Conservation (phyloP, 2,113 vertebrate genomes). For the Regulus satrapa region DNA sequence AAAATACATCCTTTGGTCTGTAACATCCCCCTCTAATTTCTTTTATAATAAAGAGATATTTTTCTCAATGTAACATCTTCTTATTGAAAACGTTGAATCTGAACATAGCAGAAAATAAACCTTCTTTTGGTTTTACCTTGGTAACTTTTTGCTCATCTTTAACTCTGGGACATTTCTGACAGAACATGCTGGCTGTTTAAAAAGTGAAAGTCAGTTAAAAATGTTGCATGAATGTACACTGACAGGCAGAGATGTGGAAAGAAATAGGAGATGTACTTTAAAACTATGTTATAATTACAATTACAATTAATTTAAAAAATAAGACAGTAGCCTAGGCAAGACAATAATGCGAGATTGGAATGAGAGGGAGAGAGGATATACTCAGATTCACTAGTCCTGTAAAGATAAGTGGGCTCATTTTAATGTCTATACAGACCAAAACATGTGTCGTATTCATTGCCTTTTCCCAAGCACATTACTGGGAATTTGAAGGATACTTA, state of each 20-base stretch:
- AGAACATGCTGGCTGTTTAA: neutral
- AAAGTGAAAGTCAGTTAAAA: neutral
- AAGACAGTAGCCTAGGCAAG: neutral
- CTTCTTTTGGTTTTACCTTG: neutral
- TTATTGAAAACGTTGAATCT: neutral
- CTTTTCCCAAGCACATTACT: neutral
- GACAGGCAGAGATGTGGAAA: neutral
- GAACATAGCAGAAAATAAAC: neutral
- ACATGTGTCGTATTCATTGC: neutral
- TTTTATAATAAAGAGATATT: neutral
- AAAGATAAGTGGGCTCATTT: neutral
- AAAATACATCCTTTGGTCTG: neutral
- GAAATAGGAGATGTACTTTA: neutral
- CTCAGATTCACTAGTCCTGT: neutral
- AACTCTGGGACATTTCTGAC: neutral
- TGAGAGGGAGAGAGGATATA: neutral
- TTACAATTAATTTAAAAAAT: neutral
- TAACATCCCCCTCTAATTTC: neutral
- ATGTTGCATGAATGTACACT: neutral
- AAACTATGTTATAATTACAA: neutral
- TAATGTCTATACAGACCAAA: neutral
- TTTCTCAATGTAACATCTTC: neutral
- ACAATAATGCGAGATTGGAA: neutral
- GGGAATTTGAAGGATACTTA: neutral
- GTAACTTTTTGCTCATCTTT: neutral